Base-by-base conservation (phyloP, 2,113 vertebrate species). In the Cyanistes caeruleus region DNA sequence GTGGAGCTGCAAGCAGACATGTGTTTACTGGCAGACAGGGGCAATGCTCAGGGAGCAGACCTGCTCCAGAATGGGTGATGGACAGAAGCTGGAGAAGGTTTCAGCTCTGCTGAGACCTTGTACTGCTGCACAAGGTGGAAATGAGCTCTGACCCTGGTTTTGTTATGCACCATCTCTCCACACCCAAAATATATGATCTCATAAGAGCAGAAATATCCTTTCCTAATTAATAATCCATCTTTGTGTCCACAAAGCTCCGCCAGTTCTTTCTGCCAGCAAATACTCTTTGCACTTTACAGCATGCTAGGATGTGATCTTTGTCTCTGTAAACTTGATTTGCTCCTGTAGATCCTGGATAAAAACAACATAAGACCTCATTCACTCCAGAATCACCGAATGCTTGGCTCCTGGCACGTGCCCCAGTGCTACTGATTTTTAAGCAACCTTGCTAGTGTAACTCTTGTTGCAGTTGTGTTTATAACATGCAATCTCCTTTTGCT, bases 281-380 rank as follows among this genome's bases (percentile, higher is more conserved):
- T 35, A 53, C 28, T 60, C 31, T 69, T 73, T 53, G 53, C 30
- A 76, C 49, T 85, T 76, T 81, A 37, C 74, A 91, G 82, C 81
- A 23, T 24, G 49, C 63, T 52, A 41, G 60, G 76, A 70, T 79
- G 59, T 56, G 56, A 95, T 92, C 72, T 93, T 62, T 72, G 79
- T 84, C 35, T 56, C 33, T 73, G 82, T 69, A 93, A 67, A 87
- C 81, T 85, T 56, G 27, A 75, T 84, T 93, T 87, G 22, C 53
- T 62, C 21, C 89, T 95, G 48, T 77, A 96, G 63, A 48, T 65
- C 90, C 86, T 94, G 69, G 60, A 92, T 49, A 35, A 46, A 85
- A 24, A 12, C 75, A 86, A 77, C 83, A 52, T 17, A 76, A 80
- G 63, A 70, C 60, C 65, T 87, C 30, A 55, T 89, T 78, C 12